Conservation (phyloP, 2,797 vertebrate genomes). For the Hirundo rustica region DNA sequence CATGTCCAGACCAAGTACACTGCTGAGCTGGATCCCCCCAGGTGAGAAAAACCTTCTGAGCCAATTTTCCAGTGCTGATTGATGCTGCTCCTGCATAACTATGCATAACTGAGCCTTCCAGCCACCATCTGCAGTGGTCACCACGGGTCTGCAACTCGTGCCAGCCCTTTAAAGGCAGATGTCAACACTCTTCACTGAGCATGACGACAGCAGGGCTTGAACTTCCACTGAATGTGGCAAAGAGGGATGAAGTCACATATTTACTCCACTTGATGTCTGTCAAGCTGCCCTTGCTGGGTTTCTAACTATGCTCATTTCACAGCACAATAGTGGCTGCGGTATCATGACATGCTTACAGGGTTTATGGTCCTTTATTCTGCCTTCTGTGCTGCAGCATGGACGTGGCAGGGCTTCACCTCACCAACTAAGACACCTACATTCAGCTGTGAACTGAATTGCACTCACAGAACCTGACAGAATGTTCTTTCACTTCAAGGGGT, state of each 20-base stretch:
- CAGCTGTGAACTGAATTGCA: background rate
- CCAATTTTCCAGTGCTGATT: slow-evolving; percentile 49
- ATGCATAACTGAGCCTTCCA: background rate
- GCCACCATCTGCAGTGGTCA: background rate
- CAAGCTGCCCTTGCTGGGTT: background rate
- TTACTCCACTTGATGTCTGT: background rate
- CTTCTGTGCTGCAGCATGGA: background rate
- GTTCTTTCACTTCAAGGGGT: background rate
- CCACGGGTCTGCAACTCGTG: accelerated
- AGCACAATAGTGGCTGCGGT: accelerated
- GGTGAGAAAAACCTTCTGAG: background rate
- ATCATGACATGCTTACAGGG: background rate
- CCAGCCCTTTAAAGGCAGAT: slow-evolving; percentile 27
- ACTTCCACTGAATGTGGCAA: slow-evolving; percentile 3
- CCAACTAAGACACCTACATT: background rate
- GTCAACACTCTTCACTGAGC: background rate
- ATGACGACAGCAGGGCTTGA: background rate
- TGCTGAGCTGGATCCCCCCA: background rate
- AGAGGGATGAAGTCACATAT: slow-evolving; percentile 39
- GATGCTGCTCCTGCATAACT: background rate
- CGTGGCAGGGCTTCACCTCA: background rate
- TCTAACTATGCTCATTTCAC: background rate
- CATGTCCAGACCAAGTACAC: background rate
- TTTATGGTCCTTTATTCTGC: background rate
- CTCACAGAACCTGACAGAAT: background rate